Base-by-base conservation (phyloP, 1,140 invertebrate species). In the Ladona fulva region DNA sequence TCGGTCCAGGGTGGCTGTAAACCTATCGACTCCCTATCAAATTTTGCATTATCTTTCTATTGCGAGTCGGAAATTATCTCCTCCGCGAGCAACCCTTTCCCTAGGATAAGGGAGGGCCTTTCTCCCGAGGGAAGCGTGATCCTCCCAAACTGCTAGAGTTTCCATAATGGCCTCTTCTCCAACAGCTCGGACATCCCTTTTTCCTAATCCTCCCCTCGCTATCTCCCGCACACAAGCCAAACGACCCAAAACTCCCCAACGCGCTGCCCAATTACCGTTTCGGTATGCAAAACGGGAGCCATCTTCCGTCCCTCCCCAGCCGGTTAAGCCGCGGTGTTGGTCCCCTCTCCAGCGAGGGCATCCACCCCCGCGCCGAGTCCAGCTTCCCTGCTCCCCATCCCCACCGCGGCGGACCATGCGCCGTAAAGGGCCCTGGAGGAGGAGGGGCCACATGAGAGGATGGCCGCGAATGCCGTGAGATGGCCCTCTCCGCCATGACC, bases 211-310 rank as follows among this genome's bases (percentile, higher is more conserved):
- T 52, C n/a, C 52, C n/a, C 5, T 66, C 52, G 52, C 52, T 66
- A 66, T 66, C 52, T 66, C 52, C 52, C 3, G 52, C 52, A 16
- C 52, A 66, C 52, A 19, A 16, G 16, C 52, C 52, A 66, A 66
- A 66, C 52, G 52, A 66, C 52, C 52, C 44, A 52, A 52, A 52
- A 52, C 44, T 52, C 44, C 44, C 44, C 52, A 66, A 66, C 52
- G 52, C 52, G 16, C 52, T 12, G n/a, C 16, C 52, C 52, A 66
- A 66, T 66, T 66, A 66, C 52, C 52, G 52, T 66, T 66, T 66
- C 52, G 52, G 52, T 66, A 66, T 66, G 52, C 52, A 66, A 66
- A 66, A 22, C 52, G 52, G n/a, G 52, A 22, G n/a, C 52, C 52
- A 66, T 66, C 52, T 1, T 5, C 52, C 52, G 12, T 12, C 52